These are phyloP conservation scores for Coccyzus lansbergi DNA, from an alignment of 2,797 vertebrate genomes.

Conservation along the genomic window DNA sequence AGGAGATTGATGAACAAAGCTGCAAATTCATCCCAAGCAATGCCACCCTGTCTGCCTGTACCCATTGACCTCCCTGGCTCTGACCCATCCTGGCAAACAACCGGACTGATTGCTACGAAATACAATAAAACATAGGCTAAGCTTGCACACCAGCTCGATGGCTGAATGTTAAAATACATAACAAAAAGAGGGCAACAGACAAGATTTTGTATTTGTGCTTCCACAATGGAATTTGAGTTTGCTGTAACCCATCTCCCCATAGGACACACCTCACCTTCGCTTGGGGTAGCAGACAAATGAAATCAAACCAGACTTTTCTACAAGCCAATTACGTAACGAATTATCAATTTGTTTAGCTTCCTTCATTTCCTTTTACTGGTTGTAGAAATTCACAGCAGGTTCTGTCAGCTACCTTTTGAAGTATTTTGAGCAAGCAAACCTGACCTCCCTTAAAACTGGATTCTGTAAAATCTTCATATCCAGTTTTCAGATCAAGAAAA, in stretches of 20 bases:
- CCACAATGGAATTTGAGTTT: background rate
- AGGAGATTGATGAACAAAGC: conserved; percentile 18
- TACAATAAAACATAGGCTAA: background rate
- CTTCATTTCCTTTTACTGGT: background rate
- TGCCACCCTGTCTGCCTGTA: background rate
- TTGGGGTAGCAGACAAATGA: background rate
- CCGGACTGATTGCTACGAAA: background rate
- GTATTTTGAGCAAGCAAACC: background rate
- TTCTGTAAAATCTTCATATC: background rate
- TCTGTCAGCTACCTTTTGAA: background rate
- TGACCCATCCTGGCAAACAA: background rate
- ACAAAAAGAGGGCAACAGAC: background rate
- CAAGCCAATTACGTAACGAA: background rate
- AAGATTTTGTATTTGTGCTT: background rate
- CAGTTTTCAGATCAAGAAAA: background rate
- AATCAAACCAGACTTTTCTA: background rate
- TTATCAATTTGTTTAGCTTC: background rate
- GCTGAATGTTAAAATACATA: background rate
- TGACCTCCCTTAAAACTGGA: background rate
- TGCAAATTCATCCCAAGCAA: background rate
- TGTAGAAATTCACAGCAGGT: background rate
- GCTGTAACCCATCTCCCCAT: background rate
- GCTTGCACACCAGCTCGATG: background rate
- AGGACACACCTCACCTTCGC: background rate
- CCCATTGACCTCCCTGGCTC: background rate